Percentiles rank a stretch among this genome's conserved stretches.
These are phyloP conservation scores for Grammomys dolichurus DNA, from an alignment of 2,113 vertebrate genomes.

Conservation along the genomic window DNA sequence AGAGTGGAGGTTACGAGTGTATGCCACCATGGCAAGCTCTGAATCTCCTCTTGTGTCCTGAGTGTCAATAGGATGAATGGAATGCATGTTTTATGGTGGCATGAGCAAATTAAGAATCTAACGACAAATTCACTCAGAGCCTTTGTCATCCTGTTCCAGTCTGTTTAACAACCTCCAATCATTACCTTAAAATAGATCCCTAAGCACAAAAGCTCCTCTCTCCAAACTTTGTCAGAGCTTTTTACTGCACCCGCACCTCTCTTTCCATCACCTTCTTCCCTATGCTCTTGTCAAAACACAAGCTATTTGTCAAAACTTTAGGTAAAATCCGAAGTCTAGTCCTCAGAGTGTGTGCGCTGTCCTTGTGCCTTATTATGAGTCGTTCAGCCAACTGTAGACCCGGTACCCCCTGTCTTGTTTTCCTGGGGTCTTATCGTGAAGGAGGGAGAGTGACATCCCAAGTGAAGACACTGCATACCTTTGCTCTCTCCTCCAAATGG, in stretches of 20 bases:
- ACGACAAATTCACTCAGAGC: background rate
- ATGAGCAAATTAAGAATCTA: background rate
- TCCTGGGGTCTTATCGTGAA: background rate
- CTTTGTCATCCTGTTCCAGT: background rate
- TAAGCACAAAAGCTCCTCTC: background rate
- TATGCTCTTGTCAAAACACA: background rate
- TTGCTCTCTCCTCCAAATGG: background rate
- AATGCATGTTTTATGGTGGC: background rate
- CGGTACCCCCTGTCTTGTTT: background rate
- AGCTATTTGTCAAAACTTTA: background rate
- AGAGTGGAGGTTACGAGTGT: background rate
- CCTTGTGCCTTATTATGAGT: background rate
- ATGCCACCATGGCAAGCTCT: background rate
- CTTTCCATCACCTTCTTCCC: background rate
- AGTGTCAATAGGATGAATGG: background rate
- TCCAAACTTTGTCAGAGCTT: background rate
- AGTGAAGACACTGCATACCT: background rate
- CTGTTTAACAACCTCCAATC: background rate
- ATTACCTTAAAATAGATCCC: background rate
- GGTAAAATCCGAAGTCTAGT: constrained; percentile 21
- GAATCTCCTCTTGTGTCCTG: background rate
- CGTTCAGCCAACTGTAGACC: background rate
- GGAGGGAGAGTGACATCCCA: background rate
- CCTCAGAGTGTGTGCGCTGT: background rate
- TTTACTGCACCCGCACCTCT: background rate